Evolutionary conservation across 2,888 invertebrate genomes (phyloP), one percentile per base, ranked within the genome.

Genomic region (Gymnosoma rotundatum): DNA sequence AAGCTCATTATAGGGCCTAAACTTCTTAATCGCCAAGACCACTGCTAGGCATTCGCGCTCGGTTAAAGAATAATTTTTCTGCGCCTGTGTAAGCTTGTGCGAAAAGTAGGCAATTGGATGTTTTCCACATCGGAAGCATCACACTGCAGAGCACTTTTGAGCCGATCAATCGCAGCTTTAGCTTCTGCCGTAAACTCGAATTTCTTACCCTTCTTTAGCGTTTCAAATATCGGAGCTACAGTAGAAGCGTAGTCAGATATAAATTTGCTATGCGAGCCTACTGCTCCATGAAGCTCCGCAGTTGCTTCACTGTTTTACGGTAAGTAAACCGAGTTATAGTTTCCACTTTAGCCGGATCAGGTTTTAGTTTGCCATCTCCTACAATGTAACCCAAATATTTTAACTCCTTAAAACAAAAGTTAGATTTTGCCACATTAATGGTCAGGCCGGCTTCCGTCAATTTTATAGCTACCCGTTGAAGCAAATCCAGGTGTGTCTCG

Each of bases 371-470:
- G 4, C 25, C 25, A 1, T 25, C 25, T 25, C 25, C 25, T 25
- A 25, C 25, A 25, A 25, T 58, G 20, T 70, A 58, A 1, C 70
- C 70, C 10, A 70, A 45, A n/a, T 70, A 72, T 12, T 61, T 38
- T 9, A 73, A 21, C 20, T 72, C 72, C 25, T 52, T 48, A 20
- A 73, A 73, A 7, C 73, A 61, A 21, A 73, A 73, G 14, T 32
- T 32, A 14, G 50, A 42, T 36, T 72, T 56, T 16, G 36, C 21
- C 7, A 54, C 42, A 42, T 70, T 70, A 16, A 70, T 70, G 20
- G 61, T 45, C 20, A 61, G n/a, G 2, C 60, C 60, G 14, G 45
- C 48, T 4, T 16, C 2, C 7, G 1, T 12, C 21, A 63, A 3
- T 21, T 45, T 12, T 20, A 16, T 12, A 6, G 45, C 16, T 12